phyloP scores from a whole-genome alignment of 2,888 invertebrate genomes.

The Serrognathus titanus region DNA sequence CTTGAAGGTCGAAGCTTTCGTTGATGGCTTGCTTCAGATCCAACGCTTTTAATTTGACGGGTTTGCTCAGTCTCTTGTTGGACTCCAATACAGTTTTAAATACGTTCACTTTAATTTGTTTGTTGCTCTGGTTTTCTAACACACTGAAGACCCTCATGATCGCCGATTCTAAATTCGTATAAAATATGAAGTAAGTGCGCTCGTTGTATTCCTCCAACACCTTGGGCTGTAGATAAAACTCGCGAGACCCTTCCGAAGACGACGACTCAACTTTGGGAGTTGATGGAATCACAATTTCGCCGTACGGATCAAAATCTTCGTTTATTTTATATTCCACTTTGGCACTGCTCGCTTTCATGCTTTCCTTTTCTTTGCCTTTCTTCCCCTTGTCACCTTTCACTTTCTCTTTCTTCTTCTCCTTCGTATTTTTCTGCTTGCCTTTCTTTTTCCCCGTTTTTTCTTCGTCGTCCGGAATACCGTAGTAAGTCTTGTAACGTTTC shows the following conservation, averaged over 20 bases:
- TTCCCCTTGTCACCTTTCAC: constrained; percentile 3
- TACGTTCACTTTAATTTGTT: constrained; percentile 2
- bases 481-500: constrained; percentile 10
- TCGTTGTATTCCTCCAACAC: constrained; percentile 8
- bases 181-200: constrained; percentile 9
- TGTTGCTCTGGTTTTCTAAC: constrained; percentile 6
- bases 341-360: constrained; percentile 16
- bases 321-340: constrained; percentile 8
- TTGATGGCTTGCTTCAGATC: constrained; percentile 7
- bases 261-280: not conserved
- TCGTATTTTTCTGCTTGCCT: constrained; percentile 8
- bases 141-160: constrained; percentile 8
- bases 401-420: constrained; percentile 1
- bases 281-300: not conserved
- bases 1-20: constrained; percentile 2
- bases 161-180: constrained; percentile 9
- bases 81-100: not conserved
- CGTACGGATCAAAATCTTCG: constrained; percentile 3
- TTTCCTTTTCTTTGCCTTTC: constrained; percentile 11
- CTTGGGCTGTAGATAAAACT: constrained; percentile 17
- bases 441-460: constrained; percentile 2
- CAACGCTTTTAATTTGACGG: constrained; percentile 8
- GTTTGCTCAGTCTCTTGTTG: not conserved
- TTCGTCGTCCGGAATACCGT: constrained; percentile 4
- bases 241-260: constrained; percentile 10